Evolutionary conservation across 2,113 vertebrate species (phyloP).

Genomic region (Leiothrix lutea): DNA sequence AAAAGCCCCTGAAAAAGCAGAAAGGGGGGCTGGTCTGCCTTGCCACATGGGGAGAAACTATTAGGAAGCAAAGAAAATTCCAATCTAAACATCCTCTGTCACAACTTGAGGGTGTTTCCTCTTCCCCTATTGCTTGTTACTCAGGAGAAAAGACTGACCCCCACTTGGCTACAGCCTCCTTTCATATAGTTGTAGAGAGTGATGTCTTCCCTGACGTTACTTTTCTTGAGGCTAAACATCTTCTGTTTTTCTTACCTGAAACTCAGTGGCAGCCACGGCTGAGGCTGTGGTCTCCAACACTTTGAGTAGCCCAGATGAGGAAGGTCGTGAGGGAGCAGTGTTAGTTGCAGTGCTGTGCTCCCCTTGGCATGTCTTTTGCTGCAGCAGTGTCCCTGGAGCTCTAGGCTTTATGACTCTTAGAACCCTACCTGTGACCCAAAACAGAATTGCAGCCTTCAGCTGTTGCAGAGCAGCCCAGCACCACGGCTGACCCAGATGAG

Average conservation of each 20-base stretch:
- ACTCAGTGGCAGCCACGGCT: background rate
- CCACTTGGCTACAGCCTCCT: background rate
- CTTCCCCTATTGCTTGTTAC: background rate
- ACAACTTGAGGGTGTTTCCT: background rate
- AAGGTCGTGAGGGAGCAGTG: background rate
- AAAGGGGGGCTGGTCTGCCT: background rate
- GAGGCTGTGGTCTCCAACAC: background rate
- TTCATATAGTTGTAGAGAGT: background rate
- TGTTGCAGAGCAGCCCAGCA: background rate
- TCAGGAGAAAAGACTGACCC: background rate
- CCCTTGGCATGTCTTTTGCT: background rate
- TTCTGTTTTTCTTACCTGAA: background rate
- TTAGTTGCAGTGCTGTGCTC: background rate
- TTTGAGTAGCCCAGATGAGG: background rate
- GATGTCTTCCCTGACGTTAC: background rate
- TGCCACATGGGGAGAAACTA: background rate
- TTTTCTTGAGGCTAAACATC: background rate
- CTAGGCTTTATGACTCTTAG: background rate
- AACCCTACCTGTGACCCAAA: background rate
- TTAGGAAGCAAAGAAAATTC: background rate
- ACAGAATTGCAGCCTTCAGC: background rate
- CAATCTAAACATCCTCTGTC: background rate
- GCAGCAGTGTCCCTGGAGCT: background rate
- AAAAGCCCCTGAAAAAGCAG: constrained; percentile 16
- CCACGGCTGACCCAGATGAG: background rate